Evolutionary conservation across 1,140 invertebrate genomes (phyloP).

Genomic region (Meloidogyne exigua): DNA sequence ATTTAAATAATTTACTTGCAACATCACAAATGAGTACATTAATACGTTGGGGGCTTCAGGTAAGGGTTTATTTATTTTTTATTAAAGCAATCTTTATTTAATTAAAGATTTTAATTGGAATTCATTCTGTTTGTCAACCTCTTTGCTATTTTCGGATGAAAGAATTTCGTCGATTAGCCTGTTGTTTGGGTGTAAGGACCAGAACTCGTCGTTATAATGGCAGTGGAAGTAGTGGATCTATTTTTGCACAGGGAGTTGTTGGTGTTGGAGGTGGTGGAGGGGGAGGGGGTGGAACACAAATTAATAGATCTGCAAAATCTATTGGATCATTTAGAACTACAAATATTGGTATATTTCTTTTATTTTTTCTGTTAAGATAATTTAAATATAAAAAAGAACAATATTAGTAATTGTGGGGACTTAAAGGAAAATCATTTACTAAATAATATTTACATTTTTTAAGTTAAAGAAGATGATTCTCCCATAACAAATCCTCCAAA

Average conservation of each 20-base stretch:
- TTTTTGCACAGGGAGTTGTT: slow-evolving; percentile 11
- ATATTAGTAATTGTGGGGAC: too few relatives aligned
- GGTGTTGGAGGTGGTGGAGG: not conserved
- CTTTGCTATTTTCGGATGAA: slow-evolving; percentile 61
- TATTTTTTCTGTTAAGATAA: too few relatives aligned
- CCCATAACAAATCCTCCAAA: not conserved
- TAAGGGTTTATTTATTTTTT: slow-evolving; percentile 15
- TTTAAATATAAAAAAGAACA: too few relatives aligned
- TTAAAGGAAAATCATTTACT: too few relatives aligned
- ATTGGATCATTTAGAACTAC: not conserved
- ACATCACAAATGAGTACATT: slow-evolving; percentile 50
- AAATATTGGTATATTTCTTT: not conserved
- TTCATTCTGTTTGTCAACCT: slow-evolving; percentile 63
- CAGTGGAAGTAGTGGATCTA: slow-evolving; percentile 24
- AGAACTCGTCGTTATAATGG: slow-evolving; percentile 79
- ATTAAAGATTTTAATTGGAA: slow-evolving; percentile 57
- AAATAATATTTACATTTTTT: not conserved
- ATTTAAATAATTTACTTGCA: slow-evolving; percentile 57
- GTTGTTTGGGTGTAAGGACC: slow-evolving; percentile 73
- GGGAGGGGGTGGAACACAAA: not conserved
- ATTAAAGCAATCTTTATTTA: not conserved
- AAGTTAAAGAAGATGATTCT: slow-evolving; percentile 5
- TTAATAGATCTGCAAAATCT: slow-evolving; percentile 11
- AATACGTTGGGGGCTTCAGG: slow-evolving; percentile 61
- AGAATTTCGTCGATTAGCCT: slow-evolving; percentile 61